Base-by-base conservation (phyloP, 2,888 invertebrate species). In the Liposcelis brunnea region DNA sequence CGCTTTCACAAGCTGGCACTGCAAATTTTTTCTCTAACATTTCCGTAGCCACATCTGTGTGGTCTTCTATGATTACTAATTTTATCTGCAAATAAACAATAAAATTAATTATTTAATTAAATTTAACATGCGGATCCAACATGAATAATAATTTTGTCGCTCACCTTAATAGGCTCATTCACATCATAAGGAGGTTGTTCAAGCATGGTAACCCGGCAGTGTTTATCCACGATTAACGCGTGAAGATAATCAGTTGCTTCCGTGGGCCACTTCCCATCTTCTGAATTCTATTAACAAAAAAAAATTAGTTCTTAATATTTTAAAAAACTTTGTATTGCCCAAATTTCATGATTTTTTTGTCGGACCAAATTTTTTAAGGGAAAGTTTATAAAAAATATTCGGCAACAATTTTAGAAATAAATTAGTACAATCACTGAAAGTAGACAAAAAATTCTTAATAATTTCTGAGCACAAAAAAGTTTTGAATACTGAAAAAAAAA, bases 211-310 rank as follows among this genome's bases (percentile, higher is more conserved):
- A 80, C 59, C 7, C 59, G 59, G 53, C 73, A 72, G 7, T 67
- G 51, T 50, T 74, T 71, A 35, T 74, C 73, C 0, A 80, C 74
- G 2, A 80, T 47, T 1, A 56, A 57, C 2, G 61, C 61, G 53
- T 80, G 76, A 21, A 83, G 67, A 46, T 66, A 68, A 53, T 82
- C 79, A 31, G 81, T 63, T 2, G 71, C 69, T 1, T 58, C 57
- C 1, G 61, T 55, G 4, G 63, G 56, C 73, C 77, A 81, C 3
- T 51, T 57, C 0, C 59, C 57, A 21, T 57, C 57, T 33, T 43
- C 36, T 11, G 52, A 48, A 7, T 47, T 35, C 51, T 54, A 42
- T 8, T 49, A 47, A 10, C n/a, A 33, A 31, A 31, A 43, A 33
- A 10, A 43, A 34, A 33, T 14, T 33, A 10, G 5, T 21, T 16